Conservation (phyloP, 2,888 invertebrate genomes). For the Lepidochrysops patricia region DNA sequence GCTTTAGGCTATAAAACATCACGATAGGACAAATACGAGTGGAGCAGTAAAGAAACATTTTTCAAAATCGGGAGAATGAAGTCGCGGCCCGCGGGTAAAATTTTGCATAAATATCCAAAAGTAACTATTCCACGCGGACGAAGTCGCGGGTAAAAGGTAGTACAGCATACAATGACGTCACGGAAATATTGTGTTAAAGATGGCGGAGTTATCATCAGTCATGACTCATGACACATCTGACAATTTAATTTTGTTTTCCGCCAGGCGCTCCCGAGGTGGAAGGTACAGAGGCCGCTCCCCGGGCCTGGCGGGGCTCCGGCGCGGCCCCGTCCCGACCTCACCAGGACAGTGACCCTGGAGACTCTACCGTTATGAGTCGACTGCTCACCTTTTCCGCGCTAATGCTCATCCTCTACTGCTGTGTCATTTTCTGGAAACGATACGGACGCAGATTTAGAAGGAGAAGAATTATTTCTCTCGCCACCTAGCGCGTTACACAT, state of each 20-base stretch:
- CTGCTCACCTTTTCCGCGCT: constrained; percentile 39
- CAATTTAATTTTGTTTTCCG: neutral
- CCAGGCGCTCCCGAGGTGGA: constrained; percentile 61
- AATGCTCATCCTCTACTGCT: constrained; percentile 37
- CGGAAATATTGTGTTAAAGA: too few relatives aligned
- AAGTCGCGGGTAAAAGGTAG: too few relatives aligned
- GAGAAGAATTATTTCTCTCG: constrained; percentile 48
- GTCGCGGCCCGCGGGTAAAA: too few relatives aligned
- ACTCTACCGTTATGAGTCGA: constrained; percentile 35
- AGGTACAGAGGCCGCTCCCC: constrained; percentile 65
- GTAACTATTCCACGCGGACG: too few relatives aligned
- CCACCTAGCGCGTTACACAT: constrained; percentile 45
- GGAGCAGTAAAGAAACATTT: too few relatives aligned
- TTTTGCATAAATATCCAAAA: too few relatives aligned
- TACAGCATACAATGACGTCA: too few relatives aligned
- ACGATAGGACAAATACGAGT: too few relatives aligned
- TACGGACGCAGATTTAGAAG: constrained; percentile 51
- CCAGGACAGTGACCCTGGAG: constrained; percentile 27
- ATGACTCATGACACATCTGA: too few relatives aligned
- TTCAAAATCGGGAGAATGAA: too few relatives aligned
- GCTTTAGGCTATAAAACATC: too few relatives aligned
- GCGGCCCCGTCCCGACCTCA: constrained; percentile 42
- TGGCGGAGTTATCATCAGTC: too few relatives aligned
- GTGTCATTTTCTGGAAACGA: constrained; percentile 43
- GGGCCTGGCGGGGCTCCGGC: constrained; percentile 72